phyloP scores from a whole-genome alignment of 2,888 invertebrate species.

The Neelides folsomi region DNA sequence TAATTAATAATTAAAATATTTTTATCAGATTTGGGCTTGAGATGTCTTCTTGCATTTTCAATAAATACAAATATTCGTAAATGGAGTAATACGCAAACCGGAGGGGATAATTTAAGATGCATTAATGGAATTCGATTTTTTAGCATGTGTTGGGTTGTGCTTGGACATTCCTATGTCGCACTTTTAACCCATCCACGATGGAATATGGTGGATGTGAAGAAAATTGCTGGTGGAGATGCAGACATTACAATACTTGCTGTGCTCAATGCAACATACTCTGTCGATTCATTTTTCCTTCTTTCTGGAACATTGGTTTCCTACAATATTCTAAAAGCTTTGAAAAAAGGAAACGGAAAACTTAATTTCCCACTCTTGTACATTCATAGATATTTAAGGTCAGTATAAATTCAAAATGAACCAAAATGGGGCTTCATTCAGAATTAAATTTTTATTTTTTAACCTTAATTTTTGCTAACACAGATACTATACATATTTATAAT shows the following conservation, averaged over 20 bases:
- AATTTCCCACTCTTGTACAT: constrained; percentile 45
- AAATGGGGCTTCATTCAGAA: too few relatives aligned
- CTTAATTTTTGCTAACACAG: background rate
- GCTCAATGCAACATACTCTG: constrained; percentile 51
- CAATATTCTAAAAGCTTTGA: constrained; percentile 38
- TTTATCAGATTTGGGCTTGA: background rate
- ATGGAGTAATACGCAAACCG: constrained; percentile 43
- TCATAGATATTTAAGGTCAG: constrained; percentile 49
- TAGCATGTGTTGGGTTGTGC: constrained; percentile 49
- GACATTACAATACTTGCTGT: constrained; percentile 38
- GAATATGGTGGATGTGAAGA: constrained; percentile 46
- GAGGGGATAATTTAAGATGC: constrained; percentile 47
- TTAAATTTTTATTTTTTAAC: background rate
- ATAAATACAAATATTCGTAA: constrained; percentile 48
- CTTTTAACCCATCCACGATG: constrained; percentile 39
- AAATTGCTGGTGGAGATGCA: background rate
- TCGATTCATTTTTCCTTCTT: constrained; percentile 51
- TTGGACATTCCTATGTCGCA: constrained; percentile 53
- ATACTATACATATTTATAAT: background rate
- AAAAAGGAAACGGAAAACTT: constrained; percentile 41
- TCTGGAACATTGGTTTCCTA: constrained; percentile 48
- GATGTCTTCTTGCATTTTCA: constrained; percentile 47
- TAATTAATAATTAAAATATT: background rate
- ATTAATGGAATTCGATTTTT: constrained; percentile 55
- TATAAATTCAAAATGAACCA: background rate